Conservation (phyloP, 2,113 vertebrate genomes). For the Myotis davidii region DNA sequence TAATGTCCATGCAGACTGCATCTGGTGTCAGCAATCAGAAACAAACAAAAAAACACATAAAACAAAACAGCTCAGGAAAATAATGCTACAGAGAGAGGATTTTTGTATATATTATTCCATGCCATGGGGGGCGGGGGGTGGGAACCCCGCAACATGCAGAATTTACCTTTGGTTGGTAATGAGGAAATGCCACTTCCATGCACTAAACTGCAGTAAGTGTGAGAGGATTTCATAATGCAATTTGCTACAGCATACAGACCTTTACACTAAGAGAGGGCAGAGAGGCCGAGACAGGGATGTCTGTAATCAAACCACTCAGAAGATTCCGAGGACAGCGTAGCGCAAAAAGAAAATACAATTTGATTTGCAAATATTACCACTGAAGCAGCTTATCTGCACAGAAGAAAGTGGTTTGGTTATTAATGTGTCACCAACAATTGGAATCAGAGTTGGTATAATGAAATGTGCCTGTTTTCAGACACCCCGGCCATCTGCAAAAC, state of each 20-base stretch:
- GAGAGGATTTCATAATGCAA: slow-evolving; percentile 55
- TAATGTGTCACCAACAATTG: not conserved
- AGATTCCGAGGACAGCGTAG: slow-evolving; percentile 11
- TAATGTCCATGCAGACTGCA: not conserved
- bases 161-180: slow-evolving; percentile 54
- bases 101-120: slow-evolving; percentile 1
- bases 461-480: not conserved
- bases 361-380: slow-evolving; percentile 45
- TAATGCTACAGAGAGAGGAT: not conserved
- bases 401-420: not conserved
- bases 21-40: slow-evolving; percentile 14
- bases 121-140: not conserved
- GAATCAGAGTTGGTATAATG: not conserved
- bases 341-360: slow-evolving; percentile 17
- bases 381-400: not conserved
- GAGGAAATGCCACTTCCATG: slow-evolving; percentile 58
- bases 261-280: slow-evolving; percentile 40
- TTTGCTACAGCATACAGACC: slow-evolving; percentile 36
- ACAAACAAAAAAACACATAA: not conserved
- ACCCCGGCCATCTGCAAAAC: not conserved
- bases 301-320: slow-evolving; percentile 5
- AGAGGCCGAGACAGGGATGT: not conserved
- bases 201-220: not conserved
- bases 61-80: not conserved
- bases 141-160: not conserved